Base-by-base conservation (phyloP, 2,797 vertebrate genomes). In the Picus viridis region DNA sequence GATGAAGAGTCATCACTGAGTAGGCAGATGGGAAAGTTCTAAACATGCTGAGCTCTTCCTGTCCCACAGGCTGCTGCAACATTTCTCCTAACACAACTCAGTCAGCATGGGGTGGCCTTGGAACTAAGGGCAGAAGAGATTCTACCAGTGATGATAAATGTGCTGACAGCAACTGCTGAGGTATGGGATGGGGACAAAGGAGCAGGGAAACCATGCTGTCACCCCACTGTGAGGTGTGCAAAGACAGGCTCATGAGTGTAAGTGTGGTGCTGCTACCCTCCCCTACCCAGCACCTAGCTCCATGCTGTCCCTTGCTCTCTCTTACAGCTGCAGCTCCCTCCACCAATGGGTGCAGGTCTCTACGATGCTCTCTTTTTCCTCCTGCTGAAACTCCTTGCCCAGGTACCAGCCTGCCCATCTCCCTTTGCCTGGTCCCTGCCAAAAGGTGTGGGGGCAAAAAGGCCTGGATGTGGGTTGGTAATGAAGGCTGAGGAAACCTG, bases 331-430 rank as follows among this genome's bases (percentile, higher is more conserved):
- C 96, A 92, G 15, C 29, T 98, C 54, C 94, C 98, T 22, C 97
- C 96, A 5, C 98, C 98, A 8, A 59, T 96, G 59, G 98, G 97
- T 92, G 98, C 98, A 96, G 99, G 99, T 61, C 96, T 98, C 86
- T 99, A 98, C 6, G 99, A 99, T 2, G 98, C 98, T 30, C 91
- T 99, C 36, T 95, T 99, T 68, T 97, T 97, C 91, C 96, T 99
- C 89, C 94, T 99, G 56, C 92, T 98, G 32, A 97, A 98, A 92
- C 91, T 97, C 5, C 92, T 99, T 75, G 96, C 94, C 51, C 97
- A 99, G 98, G 97, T 97, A 96, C 29, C 70, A 51, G 22, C 19
- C 34, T 91, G 45, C 10, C 51, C 9, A 27, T 71, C 18, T 72
- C 45, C 23, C 15, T 75, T 64, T 86, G 18, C 39, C 47, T 71